phyloP scores from a whole-genome alignment of 2,797 vertebrate species.

The Amblyraja radiata region DNA sequence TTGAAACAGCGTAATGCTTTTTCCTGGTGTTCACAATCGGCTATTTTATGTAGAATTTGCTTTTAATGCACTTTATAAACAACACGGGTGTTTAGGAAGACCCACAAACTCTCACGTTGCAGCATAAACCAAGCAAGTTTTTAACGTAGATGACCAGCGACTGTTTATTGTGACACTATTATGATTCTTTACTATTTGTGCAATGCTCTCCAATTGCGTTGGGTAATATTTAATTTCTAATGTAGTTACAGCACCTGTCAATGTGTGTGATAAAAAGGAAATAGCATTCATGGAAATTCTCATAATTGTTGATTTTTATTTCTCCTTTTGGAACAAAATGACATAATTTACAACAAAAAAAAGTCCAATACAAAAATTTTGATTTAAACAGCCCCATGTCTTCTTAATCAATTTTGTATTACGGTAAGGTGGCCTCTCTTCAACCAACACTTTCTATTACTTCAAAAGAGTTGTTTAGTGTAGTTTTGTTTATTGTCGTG shows the following conservation, averaged over 20 bases:
- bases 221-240: constrained; percentile 1
- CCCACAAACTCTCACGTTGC: not conserved
- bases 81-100: constrained; percentile 30
- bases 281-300: constrained; percentile 24
- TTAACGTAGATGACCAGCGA: not conserved
- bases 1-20: not conserved
- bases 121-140: not conserved
- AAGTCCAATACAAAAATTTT: constrained; percentile 24
- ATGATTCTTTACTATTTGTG: not conserved
- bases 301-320: constrained; percentile 35
- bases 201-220: not conserved
- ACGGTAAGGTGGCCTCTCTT: not conserved
- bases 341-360: constrained; percentile 34
- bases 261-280: constrained; percentile 32
- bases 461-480: no score
- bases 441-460: no score
- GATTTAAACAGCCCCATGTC: constrained; percentile 28
- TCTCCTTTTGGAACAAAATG: constrained; percentile 29
- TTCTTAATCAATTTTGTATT: constrained; percentile 8
- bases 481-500: no score
- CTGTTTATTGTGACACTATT: constrained; percentile 1
- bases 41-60: constrained; percentile 32
- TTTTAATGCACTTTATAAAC: constrained; percentile 38
- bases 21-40: constrained; percentile 30
- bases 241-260: constrained; percentile 28